Conservation (phyloP, 64 coral and sea anemone genomes). For the Pocillopora damicornis region DNA sequence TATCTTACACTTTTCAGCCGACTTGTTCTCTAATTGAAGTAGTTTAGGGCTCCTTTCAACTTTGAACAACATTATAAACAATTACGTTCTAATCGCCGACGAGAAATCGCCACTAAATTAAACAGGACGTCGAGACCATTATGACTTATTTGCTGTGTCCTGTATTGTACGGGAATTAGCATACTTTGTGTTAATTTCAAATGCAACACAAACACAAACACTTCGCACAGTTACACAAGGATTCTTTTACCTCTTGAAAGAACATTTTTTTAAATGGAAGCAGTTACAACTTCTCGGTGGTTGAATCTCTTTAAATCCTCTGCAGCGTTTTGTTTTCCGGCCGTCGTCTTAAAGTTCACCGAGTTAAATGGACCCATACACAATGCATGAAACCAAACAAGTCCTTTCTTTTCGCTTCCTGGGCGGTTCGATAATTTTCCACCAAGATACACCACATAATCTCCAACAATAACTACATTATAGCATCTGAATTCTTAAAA, state of each 20-base stretch:
- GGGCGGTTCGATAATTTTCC: conserved; percentile 25
- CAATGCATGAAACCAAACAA: conserved; percentile 13
- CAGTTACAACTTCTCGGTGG: not conserved
- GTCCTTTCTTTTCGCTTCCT: conserved; percentile 20
- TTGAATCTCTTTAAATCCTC: not conserved
- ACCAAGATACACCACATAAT: conserved; percentile 17
- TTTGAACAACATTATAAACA: not conserved
- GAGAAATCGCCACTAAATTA: not conserved
- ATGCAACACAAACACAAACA: conserved; percentile 17
- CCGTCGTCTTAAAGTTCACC: not conserved
- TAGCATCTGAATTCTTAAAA: conserved; percentile 5
- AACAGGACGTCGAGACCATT: not conserved
- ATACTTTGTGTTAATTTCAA: conserved; percentile 28
- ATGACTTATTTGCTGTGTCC: too few species aligned
- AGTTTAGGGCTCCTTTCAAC: not conserved
- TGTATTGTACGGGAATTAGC: conserved; percentile 5
- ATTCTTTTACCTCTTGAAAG: not conserved
- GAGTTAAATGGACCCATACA: not conserved
- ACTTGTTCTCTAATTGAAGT: too few species aligned
- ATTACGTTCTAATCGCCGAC: not conserved
- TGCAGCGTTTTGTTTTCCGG: not conserved
- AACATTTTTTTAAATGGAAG: not conserved
- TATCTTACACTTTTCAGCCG: too few species aligned
- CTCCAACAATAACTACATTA: conserved; percentile 20
- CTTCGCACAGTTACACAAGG: not conserved